Percentiles rank a stretch among this genome's conserved stretches.
phyloP scores from a whole-genome alignment of 2,888 invertebrate species.

The Eustalomyia histrio region DNA sequence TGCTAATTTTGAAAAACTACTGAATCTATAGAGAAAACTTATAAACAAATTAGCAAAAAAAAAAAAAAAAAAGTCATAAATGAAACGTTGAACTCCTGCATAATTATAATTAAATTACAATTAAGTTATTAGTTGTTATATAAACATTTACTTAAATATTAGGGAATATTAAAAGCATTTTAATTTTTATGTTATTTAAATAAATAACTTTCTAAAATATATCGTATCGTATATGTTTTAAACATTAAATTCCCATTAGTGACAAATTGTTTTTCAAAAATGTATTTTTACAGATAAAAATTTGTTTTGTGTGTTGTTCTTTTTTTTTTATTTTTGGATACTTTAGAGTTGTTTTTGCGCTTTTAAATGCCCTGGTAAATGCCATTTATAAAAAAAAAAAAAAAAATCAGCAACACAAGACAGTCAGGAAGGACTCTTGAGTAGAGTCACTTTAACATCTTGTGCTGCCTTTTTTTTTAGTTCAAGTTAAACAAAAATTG shows the following conservation, averaged over 20 bases:
- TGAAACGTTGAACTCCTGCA: not conserved
- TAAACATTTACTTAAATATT: no score
- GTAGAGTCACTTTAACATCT: not conserved
- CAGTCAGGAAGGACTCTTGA: not conserved
- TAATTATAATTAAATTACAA: not conserved
- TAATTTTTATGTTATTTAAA: not conserved
- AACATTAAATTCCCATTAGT: not conserved
- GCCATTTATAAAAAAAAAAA: conserved; percentile 1
- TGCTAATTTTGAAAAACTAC: not conserved
- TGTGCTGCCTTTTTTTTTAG: not conserved
- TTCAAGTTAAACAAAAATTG: not conserved
- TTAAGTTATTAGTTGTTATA: not conserved
- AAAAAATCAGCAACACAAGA: not conserved
- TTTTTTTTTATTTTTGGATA: no score
- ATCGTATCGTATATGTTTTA: no score
- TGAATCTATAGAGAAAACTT: not conserved
- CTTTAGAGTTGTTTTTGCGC: not conserved
- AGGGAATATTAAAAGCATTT: not conserved
- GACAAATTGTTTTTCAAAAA: not conserved
- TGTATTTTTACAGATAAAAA: not conserved
- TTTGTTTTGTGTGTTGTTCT: no score
- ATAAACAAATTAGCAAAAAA: no score
- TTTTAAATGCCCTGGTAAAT: not conserved
- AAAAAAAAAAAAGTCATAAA: not conserved
- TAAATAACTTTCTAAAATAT: not conserved